phyloP scores from a whole-genome alignment of 2,888 invertebrate genomes.

The Drosophila meridionalis region DNA sequence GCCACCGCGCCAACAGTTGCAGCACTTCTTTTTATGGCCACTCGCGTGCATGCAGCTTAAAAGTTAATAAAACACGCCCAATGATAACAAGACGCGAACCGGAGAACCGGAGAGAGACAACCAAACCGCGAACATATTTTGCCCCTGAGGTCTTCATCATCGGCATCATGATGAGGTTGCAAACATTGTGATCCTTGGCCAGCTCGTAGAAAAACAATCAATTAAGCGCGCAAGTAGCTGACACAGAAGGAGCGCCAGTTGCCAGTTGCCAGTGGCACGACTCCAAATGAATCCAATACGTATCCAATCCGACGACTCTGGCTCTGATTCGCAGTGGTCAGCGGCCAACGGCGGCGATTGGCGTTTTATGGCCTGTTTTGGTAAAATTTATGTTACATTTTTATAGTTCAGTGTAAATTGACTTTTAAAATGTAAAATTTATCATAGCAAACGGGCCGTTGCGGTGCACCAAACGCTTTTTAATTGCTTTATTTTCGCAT shows the following conservation, averaged over 20 bases:
- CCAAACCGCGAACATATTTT: constrained; percentile 63
- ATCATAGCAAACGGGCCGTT: constrained; percentile 75
- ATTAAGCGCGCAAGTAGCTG: constrained; percentile 80
- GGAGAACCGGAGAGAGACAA: not conserved
- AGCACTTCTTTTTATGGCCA: constrained; percentile 73
- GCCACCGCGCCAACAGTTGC: constrained; percentile 72
- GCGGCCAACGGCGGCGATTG: constrained; percentile 24
- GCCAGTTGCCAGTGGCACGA: constrained; percentile 46
- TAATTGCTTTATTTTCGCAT: constrained; percentile 63
- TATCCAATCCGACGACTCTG: not conserved
- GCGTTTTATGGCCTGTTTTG: constrained; percentile 79
- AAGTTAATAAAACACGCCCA: constrained; percentile 85
- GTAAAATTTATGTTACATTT: constrained; percentile 83
- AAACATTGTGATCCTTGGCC: constrained; percentile 53
- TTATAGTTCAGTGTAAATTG: constrained; percentile 85
- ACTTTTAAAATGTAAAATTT: constrained; percentile 84
- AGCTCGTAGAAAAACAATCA: constrained; percentile 82
- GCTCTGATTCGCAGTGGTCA: constrained; percentile 12
- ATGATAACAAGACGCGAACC: constrained; percentile 82
- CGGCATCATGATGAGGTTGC: constrained; percentile 15
- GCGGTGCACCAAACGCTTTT: constrained; percentile 44
- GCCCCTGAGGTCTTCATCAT: constrained; percentile 82
- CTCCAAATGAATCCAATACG: constrained; percentile 11
- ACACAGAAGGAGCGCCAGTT: constrained; percentile 73
- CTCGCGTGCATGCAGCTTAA: constrained; percentile 82